Conservation (phyloP, 1,140 invertebrate species). For the Panonychus citri region DNA sequence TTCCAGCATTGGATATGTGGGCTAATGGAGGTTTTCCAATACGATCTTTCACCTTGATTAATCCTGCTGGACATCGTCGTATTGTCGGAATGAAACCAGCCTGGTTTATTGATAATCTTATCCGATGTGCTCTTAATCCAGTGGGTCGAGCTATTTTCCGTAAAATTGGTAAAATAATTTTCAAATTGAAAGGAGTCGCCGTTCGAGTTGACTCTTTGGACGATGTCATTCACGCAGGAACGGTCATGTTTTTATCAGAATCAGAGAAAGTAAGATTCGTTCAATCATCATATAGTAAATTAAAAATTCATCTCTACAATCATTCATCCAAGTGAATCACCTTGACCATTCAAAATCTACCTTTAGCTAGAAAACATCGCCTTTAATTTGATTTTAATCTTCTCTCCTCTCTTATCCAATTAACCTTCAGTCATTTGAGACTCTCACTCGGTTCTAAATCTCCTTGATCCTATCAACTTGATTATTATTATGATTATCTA, state of each 20-base stretch:
- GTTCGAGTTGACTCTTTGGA: constrained; percentile 9
- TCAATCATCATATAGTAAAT: too few relatives aligned
- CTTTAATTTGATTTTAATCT: too few relatives aligned
- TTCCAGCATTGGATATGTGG: constrained; percentile 7
- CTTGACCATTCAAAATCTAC: not conserved
- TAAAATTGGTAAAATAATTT: constrained; percentile 1
- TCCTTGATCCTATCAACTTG: too few relatives aligned
- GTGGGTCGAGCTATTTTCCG: constrained; percentile 5
- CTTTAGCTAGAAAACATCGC: too few relatives aligned
- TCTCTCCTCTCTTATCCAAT: too few relatives aligned
- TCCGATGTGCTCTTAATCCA: constrained; percentile 7
- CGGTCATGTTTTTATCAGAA: constrained; percentile 9
- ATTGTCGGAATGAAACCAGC: constrained; percentile 10
- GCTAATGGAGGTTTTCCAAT: not conserved
- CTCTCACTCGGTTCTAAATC: too few relatives aligned
- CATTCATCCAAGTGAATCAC: too few relatives aligned
- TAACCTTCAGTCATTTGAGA: too few relatives aligned
- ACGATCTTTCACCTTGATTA: constrained; percentile 10
- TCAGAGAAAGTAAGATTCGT: constrained; percentile 5
- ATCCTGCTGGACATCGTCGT: constrained; percentile 7
- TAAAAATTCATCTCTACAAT: too few relatives aligned
- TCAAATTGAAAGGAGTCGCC: constrained; percentile 4
- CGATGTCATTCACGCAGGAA: constrained; percentile 14
- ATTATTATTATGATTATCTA: too few relatives aligned
- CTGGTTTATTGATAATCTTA: constrained; percentile 4